Evolutionary conservation across 2,888 invertebrate species (phyloP), one percentile per base, ranked within the genome.

Genomic region (Eupithecia inturbata): DNA sequence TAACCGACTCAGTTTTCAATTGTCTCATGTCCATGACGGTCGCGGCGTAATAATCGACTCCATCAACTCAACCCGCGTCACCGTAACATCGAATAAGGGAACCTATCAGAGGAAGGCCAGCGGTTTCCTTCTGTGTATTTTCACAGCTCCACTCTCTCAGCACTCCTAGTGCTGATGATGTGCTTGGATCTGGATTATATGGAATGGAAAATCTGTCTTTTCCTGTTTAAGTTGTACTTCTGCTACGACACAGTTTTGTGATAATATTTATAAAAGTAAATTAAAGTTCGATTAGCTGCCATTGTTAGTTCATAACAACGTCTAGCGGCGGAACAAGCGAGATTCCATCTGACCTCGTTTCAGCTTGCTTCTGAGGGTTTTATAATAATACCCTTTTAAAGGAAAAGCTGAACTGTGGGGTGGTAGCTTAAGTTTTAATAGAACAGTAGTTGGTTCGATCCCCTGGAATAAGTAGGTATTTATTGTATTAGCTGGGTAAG

Each of bases 231-330:
- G 60, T 41, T 67, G 22, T 10, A 9, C 31, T 67, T 69, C 69
- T 72, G 66, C 12, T 36, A 1, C 60, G 16, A 12, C 6, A 41
- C 19, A 26, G 1, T 57, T 14, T 28, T 28, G 53, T 39, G 22
- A 16, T 45, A 66, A 41, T 60, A 57, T 76, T 67, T 60, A 63
- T 72, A 75, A 70, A 75, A 73, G 67, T 70, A 76, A 76, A 78
- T 76, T 76, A 76, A 76, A 72, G 63, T 76, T 71, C 78, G 76
- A 76, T 78, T 76, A 76, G 53, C 71, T 67, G 74, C 74, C 73
- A 72, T 71, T 72, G 72, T 76, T 74, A 69, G 67, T 41, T 45
- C 71, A 73, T 71, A 57, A 75, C 72, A 67, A 71, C 60, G 69
- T 63, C 31, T 66, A 62, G 45, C 67, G 67, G 68, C 57, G 41